Percentiles rank a stretch among this genome's conserved stretches.
These are phyloP conservation scores for Malthinus seriepunctatus DNA, from an alignment of 2,888 invertebrate species.

Conservation along the genomic window DNA sequence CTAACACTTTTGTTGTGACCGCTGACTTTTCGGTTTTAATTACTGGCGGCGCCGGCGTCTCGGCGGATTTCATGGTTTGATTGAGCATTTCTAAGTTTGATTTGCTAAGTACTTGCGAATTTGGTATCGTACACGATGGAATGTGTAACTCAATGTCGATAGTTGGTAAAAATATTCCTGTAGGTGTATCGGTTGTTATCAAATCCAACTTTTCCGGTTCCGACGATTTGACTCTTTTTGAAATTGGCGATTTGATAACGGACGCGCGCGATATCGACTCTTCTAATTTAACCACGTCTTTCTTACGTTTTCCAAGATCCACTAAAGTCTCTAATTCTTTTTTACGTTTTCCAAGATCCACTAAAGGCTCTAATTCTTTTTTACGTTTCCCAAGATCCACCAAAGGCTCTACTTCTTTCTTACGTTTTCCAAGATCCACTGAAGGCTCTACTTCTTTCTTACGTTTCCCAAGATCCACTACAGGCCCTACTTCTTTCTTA, in stretches of 20 bases:
- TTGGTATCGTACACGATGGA: slow-evolving; percentile 22
- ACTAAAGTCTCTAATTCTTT: slow-evolving; percentile 1
- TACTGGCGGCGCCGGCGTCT: background rate
- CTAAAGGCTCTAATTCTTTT: background rate
- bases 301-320: slow-evolving; percentile 5
- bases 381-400: slow-evolving; percentile 4
- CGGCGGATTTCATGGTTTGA: slow-evolving; percentile 1
- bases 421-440: slow-evolving; percentile 2
- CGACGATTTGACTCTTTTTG: slow-evolving; percentile 56
- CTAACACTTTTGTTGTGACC: background rate
- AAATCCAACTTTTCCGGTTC: slow-evolving; percentile 55
- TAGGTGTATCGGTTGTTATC: slow-evolving; percentile 54
- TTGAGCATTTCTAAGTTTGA: background rate
- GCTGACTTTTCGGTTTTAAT: background rate
- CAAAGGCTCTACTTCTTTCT: slow-evolving; percentile 1
- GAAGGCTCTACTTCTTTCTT: background rate
- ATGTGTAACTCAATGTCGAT: slow-evolving; percentile 66
- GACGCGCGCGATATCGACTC: slow-evolving; percentile 59
- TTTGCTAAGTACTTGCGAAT: slow-evolving; percentile 9
- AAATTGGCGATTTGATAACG: slow-evolving; percentile 62
- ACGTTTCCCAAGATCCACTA: background rate
- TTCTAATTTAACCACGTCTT: slow-evolving; percentile 17
- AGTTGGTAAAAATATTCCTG: slow-evolving; percentile 72
- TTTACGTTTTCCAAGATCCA: slow-evolving; percentile 3
- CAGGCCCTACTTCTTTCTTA: background rate